Evolutionary conservation across 2,113 vertebrate genomes (phyloP), one percentile per base, ranked within the genome.

Genomic region (Poecilia latipinna): DNA sequence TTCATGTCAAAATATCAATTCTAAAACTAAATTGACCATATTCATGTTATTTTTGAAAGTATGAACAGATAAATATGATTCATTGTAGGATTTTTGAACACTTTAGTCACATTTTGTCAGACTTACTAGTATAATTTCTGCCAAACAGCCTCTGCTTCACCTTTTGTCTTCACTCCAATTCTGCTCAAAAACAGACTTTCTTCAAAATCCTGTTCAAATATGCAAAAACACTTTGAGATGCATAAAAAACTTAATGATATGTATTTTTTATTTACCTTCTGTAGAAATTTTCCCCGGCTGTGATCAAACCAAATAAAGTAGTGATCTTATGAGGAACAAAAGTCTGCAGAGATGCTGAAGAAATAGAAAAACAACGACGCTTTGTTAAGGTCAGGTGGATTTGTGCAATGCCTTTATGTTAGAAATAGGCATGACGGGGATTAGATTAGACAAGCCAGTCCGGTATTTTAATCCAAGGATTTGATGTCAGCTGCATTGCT

Each of bases 51-150:
- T 19, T 48, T 48, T 48, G 4, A 5, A 19, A 48, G 17, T 48
- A 48, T 19, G 17, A 5, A 6, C 17, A 48, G 17, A 17, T 48
- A 48, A 17, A 48, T 19, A 48, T 48, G 15, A 13, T 48, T 48
- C 44, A 48, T 6, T 6, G 4, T 48, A 17, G 17, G 22, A n/a
- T 8, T 57, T 57, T 57, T 57, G 51, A 8, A 57, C 22, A 57
- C 24, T n/a, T 54, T 57, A n/a, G 7, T 57, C 22, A 10, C 19
- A n/a, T 57, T 57, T 10, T 8, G 51, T 11, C 19, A 57, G 35
- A 90, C 92, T 92, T 78, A 94, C 94, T 90, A 86, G 71, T 91
- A 92, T 35, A 1, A 85, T 69, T 90, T 90, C 76, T 91, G 76
- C 93, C 92, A 94, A 4, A 90, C 2, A 3, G 77, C 61, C 74